Conservation (phyloP, 2,888 invertebrate genomes). For the Kuschelorhynchus macadamiae region DNA sequence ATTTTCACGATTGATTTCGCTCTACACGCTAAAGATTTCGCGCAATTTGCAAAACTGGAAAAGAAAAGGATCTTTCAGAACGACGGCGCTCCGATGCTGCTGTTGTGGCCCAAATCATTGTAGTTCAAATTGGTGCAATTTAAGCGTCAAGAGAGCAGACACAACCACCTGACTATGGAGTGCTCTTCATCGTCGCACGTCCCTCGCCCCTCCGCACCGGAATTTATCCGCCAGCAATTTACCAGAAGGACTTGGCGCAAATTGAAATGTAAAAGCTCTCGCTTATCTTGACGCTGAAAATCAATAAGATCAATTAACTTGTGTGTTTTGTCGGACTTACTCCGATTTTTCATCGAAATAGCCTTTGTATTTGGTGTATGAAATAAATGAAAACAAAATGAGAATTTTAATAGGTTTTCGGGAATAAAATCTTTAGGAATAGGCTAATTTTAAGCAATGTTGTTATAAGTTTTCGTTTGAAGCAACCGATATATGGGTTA, state of each 20-base stretch:
- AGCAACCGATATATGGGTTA: too few species aligned
- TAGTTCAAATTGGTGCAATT: conserved; percentile 68
- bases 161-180: conserved; percentile 69
- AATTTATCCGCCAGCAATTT: conserved; percentile 67
- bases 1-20: conserved; percentile 40
- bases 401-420: not conserved
- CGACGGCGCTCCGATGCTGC: conserved; percentile 47
- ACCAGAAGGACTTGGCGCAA: conserved; percentile 66
- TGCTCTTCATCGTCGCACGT: conserved; percentile 63
- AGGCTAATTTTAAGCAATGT: too few species aligned
- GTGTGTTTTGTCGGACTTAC: conserved; percentile 36
- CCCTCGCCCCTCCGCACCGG: conserved; percentile 61
- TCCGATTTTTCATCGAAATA: too few species aligned
- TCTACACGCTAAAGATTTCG: conserved; percentile 38
- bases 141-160: conserved; percentile 68
- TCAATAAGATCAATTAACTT: conserved; percentile 57
- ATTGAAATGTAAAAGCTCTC: conserved; percentile 67
- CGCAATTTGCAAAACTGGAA: conserved; percentile 52
- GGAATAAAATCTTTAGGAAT: too few species aligned
- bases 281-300: conserved; percentile 56
- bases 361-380: not conserved
- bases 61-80: conserved; percentile 58
- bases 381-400: not conserved
- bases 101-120: conserved; percentile 60
- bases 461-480: too few species aligned